Conservation (phyloP, 2,113 vertebrate genomes). For the Notiomystis cincta region DNA sequence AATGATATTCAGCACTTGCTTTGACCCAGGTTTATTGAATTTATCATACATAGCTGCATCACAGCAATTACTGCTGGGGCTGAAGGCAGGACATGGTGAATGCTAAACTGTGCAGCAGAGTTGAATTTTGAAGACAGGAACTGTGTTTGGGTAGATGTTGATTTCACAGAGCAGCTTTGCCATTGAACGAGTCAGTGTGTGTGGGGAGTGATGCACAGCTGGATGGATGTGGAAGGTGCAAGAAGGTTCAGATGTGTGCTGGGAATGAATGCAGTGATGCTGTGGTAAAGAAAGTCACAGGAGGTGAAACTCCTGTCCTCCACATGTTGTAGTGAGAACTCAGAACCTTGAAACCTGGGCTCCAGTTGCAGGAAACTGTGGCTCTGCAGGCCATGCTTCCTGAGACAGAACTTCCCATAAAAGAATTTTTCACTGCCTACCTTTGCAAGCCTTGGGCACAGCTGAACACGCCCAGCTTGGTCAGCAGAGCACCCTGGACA, state of each 20-base stretch:
- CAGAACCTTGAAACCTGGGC: not conserved
- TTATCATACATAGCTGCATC: not conserved
- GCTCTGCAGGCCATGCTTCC: rapidly evolving
- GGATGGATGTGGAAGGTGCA: not conserved
- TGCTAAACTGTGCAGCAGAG: not conserved
- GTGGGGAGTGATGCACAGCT: not conserved
- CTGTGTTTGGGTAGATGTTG: not conserved
- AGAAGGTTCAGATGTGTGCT: not conserved
- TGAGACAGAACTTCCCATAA: not conserved
- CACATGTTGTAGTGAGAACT: rapidly evolving
- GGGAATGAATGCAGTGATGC: not conserved
- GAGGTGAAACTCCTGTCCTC: not conserved
- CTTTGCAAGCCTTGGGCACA: not conserved
- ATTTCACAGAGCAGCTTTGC: not conserved
- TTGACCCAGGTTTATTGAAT: not conserved
- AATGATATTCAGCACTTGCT: not conserved
- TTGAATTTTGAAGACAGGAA: not conserved
- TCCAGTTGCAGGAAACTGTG: not conserved
- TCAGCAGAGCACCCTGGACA: not conserved
- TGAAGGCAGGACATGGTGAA: not conserved
- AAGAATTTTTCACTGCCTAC: not conserved
- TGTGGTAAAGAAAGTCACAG: not conserved
- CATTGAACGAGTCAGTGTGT: rapidly evolving
- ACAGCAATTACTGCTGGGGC: not conserved
- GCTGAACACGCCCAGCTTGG: not conserved